Conservation (phyloP, 2,888 invertebrate species). For the Galerucella nymphaeae region DNA sequence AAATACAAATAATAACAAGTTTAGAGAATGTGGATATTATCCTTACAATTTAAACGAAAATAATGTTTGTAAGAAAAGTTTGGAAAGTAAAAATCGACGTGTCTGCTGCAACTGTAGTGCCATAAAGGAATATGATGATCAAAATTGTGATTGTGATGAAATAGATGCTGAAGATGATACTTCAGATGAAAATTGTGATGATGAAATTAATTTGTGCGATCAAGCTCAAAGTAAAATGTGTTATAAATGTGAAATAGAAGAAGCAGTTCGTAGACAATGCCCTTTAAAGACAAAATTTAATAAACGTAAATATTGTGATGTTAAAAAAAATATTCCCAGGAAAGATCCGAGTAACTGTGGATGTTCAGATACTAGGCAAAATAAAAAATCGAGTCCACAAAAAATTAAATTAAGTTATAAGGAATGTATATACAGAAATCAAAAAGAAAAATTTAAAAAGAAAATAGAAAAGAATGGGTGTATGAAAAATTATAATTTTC, state of each 20-base stretch:
- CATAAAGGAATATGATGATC: not conserved
- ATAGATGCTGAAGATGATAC: not conserved
- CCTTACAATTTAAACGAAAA: not conserved
- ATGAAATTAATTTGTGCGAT: not conserved
- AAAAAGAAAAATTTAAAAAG: not conserved
- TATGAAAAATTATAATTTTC: not conserved
- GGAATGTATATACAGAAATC: not conserved
- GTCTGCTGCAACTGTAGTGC: not conserved
- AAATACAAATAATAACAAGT: not conserved
- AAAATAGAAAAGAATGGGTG: not conserved
- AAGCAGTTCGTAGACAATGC: not conserved
- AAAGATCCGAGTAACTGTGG: not conserved
- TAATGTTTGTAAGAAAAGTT: not conserved
- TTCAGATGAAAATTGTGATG: not conserved
- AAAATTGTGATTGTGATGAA: not conserved
- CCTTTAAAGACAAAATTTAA: not conserved
- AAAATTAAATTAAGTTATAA: not conserved
- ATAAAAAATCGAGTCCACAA: not conserved
- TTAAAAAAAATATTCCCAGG: not conserved
- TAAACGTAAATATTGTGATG: not conserved
- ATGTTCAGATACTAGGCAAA: not conserved
- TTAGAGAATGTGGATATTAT: not conserved
- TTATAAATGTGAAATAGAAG: conserved; percentile 5
- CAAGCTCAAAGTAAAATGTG: not conserved
- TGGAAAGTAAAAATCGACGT: not conserved